Evolutionary conservation across 2,113 vertebrate species (phyloP).

Genomic region (Entelurus aequoreus): DNA sequence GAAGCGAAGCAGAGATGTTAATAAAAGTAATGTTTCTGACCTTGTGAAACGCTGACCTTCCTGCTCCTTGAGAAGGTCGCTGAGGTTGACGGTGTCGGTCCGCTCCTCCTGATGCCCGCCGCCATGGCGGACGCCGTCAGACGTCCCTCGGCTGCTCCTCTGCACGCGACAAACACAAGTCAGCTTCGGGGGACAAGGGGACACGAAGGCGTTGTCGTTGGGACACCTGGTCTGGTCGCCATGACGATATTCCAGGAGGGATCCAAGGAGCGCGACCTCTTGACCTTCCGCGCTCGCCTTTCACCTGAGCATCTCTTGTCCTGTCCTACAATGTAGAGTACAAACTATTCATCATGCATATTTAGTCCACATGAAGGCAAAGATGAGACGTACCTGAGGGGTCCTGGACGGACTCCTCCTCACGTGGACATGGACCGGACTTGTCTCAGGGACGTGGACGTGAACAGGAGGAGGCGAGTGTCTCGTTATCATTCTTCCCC

Average conservation of each 20-base stretch:
- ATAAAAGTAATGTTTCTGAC: slow-evolving; percentile 40
- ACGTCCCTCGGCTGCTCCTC: slow-evolving; percentile 35
- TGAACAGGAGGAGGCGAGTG: slow-evolving; percentile 84
- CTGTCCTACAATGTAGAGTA: slow-evolving; percentile 18
- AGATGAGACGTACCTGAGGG: slow-evolving; percentile 38
- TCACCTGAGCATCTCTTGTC: slow-evolving; percentile 59
- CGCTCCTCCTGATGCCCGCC: slow-evolving; percentile 75
- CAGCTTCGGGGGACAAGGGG: no score
- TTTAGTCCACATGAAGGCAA: no score
- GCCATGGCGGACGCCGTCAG: slow-evolving; percentile 56
- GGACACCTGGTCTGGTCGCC: slow-evolving; percentile 54
- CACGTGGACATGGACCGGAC: slow-evolving; percentile 89
- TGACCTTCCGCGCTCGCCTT: slow-evolving; percentile 62
- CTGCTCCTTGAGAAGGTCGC: slow-evolving; percentile 66
- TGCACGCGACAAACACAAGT: slow-evolving; percentile 28
- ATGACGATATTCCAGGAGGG: slow-evolving; percentile 81
- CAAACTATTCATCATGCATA: no score
- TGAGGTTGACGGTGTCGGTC: slow-evolving; percentile 70
- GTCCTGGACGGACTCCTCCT: slow-evolving; percentile 77
- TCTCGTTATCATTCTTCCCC: slow-evolving; percentile 80
- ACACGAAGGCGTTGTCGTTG: not conserved
- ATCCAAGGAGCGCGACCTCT: slow-evolving; percentile 84
- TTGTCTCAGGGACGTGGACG: slow-evolving; percentile 88
- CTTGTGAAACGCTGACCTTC: slow-evolving; percentile 71
- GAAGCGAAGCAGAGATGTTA: no score